phyloP scores from a whole-genome alignment of 2,797 vertebrate genomes.

The Thripadectes ignobilis region DNA sequence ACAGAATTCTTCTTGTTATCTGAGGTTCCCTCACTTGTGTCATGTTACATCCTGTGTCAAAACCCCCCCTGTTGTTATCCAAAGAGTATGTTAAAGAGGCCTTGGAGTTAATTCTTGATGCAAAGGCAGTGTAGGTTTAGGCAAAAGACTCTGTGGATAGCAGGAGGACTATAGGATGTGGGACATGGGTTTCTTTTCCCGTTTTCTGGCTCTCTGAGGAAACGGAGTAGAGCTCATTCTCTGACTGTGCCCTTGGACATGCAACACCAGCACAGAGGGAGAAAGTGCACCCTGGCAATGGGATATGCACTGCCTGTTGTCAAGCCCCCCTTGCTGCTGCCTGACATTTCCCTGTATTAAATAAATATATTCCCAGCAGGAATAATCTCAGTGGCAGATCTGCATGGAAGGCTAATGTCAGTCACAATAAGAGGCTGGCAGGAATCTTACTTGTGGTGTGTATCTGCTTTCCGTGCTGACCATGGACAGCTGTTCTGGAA shows the following conservation, averaged over 20 bases:
- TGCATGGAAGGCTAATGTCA: not conserved
- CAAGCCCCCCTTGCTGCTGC: not conserved
- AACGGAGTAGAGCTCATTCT: not conserved
- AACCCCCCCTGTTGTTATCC: not conserved
- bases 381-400: not conserved
- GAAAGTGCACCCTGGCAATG: not conserved
- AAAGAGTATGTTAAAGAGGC: not conserved
- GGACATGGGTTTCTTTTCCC: not conserved
- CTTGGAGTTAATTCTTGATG: not conserved
- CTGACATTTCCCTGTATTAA: not conserved
- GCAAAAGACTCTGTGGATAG: not conserved
- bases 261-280: not conserved
- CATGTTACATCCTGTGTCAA: not conserved
- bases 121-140: not conserved
- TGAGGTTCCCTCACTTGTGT: not conserved
- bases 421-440: not conserved
- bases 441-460: not conserved
- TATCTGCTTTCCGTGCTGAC: conserved; percentile 2
- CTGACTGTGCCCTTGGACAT: not conserved
- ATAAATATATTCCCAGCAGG: conserved; percentile 4
- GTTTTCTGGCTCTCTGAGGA: not conserved
- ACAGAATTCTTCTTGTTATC: not conserved
- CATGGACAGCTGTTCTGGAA: not conserved
- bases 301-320: not conserved
- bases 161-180: not conserved